Percentiles rank a stretch among this genome's conserved stretches.
Evolutionary conservation across 1,140 invertebrate genomes (phyloP).

Genomic region (Aphelenchoides avenae): DNA sequence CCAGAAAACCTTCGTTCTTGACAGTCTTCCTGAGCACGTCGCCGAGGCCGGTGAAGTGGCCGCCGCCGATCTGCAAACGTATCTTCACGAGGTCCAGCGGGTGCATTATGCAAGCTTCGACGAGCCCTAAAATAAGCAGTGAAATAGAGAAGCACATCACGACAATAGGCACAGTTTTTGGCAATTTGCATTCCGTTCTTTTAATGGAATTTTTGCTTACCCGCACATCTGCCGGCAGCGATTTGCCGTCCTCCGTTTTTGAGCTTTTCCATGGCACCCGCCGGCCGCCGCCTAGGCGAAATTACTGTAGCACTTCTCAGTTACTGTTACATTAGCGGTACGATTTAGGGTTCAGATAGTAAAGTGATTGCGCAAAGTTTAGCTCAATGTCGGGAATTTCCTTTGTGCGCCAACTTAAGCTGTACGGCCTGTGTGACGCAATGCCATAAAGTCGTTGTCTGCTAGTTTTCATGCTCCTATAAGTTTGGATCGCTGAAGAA

Average conservation of each 20-base stretch:
- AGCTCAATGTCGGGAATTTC: no score
- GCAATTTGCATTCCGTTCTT: neutral
- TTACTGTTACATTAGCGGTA: no score
- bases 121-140: conserved; percentile 65
- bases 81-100: conserved; percentile 88
- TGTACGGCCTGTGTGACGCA: no score
- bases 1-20: conserved; percentile 68
- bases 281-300: no score
- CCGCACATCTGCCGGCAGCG: conserved; percentile 79
- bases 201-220: conserved; percentile 58
- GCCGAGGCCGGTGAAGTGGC: conserved; percentile 73
- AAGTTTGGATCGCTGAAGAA: no score
- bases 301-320: no score
- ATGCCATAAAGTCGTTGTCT: no score
- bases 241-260: conserved; percentile 73
- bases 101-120: conserved; percentile 92
- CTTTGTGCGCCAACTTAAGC: no score
- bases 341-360: no score
- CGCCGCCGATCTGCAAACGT: conserved; percentile 73
- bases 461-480: no score
- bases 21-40: conserved; percentile 86
- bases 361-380: no score
- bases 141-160: conserved; percentile 15
- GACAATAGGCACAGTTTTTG: conserved; percentile 14
- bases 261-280: conserved; percentile 46